These are phyloP conservation scores for Ceyx margarethae DNA, from an alignment of 2,113 vertebrate genomes.

Conservation along the genomic window DNA sequence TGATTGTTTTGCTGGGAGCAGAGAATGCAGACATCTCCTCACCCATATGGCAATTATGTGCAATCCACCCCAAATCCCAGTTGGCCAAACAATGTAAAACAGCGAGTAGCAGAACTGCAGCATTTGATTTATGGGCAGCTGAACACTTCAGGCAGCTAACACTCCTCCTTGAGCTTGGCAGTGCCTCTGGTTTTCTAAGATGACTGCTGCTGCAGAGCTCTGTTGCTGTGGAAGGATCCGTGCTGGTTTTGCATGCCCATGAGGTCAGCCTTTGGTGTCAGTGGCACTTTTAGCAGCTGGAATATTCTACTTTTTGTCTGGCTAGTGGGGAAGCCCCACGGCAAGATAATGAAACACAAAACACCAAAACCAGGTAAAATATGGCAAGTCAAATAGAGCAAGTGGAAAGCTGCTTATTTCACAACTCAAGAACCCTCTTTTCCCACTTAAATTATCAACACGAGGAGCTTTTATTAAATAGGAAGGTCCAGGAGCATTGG, in stretches of 20 bases:
- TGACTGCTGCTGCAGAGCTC: not conserved
- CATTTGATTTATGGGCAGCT: slow-evolving; percentile 27
- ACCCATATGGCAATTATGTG: not conserved
- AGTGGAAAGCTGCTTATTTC: not conserved
- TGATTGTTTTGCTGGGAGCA: not conserved
- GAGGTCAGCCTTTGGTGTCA: not conserved
- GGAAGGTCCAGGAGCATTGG: fast-evolving
- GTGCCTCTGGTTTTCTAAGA: not conserved
- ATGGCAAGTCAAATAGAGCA: not conserved
- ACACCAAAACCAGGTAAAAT: not conserved
- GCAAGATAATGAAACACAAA: not conserved
- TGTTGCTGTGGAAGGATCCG: not conserved
- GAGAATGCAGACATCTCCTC: not conserved
- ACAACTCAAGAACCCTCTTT: not conserved
- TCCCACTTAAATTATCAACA: not conserved
- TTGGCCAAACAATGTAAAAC: not conserved
- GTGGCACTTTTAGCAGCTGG: not conserved
- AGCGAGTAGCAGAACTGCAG: not conserved
- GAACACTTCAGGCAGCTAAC: not conserved
- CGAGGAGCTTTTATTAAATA: not conserved
- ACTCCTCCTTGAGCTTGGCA: slow-evolving; percentile 18
- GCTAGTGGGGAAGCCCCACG: not conserved
- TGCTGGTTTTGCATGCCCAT: not conserved
- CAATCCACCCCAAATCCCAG: not conserved
- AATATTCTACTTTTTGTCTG: not conserved